Base-by-base conservation (phyloP, 1,140 invertebrate species). In the Portunus trituberculatus region DNA sequence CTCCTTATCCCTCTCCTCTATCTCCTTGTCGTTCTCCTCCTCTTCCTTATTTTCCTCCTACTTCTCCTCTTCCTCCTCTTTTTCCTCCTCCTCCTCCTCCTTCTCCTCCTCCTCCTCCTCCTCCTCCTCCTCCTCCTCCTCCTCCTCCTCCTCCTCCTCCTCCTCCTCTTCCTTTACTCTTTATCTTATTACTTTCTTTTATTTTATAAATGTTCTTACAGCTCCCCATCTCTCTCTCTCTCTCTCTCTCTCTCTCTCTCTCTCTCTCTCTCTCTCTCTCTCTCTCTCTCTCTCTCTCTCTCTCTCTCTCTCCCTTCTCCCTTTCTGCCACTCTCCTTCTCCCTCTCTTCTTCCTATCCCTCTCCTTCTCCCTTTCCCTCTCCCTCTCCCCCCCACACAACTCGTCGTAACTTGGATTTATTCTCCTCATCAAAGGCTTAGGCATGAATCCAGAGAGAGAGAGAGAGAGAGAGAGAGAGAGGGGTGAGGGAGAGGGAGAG, bases 221-320 rank as follows among this genome's bases (percentile, higher is more conserved):
- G 52, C 52, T 76, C 67, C n/a, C 67, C n/a, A 8, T 76, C 67
- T 76, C 67, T 76, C 67, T 76, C 67, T 76, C 67, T 76, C 67
- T 76, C 67, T 76, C 67, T 88, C 86, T 88, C 45, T 46, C 45
- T 88, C 86, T 88, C 20, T 46, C 45, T 88, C n/a, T 88, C 45
- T 45, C 45, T 88, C 31, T 88, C 45, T 45, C 32, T 88, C 31
- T 88, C 45, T 45, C 45, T 88, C 31, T 88, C 31, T 87, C 45
- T 39, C 45, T 16, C 7, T 8, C 0, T n/a, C 25, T n/a, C 67
- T 76, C 67, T n/a, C n/a, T n/a, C 1, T 8, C n/a, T 20, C 20
- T 20, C 20, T 8, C 20, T 20, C 8, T 8, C n/a, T n/a, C 8
- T 8, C 32, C 16, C n/a, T 10, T 45, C n/a, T 32, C 31, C 32